phyloP scores from a whole-genome alignment of 1,140 invertebrate genomes.

The Tribolium madens region DNA sequence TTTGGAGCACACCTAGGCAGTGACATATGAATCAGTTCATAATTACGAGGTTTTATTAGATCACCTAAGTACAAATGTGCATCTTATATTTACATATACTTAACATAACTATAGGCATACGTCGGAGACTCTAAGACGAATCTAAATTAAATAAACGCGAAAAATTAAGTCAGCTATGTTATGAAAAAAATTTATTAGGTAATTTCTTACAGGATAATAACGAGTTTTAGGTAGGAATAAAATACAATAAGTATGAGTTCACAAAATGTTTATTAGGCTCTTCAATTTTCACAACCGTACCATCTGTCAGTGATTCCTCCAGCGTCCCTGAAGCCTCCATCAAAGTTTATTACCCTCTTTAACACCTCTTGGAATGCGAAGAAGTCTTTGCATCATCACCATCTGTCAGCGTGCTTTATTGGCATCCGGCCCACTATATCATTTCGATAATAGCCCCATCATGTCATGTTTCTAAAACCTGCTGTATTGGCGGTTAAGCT shows the following conservation, averaged over 20 bases:
- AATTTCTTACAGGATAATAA: too few relatives aligned
- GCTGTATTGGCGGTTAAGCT: conserved; percentile 32
- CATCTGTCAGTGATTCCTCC: background rate
- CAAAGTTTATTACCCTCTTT: background rate
- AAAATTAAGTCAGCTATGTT: background rate
- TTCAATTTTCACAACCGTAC: background rate
- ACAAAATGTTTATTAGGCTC: background rate
- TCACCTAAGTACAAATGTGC: too few relatives aligned
- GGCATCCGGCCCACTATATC: background rate
- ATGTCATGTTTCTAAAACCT: background rate
- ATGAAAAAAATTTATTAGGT: too few relatives aligned
- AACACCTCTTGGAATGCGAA: background rate
- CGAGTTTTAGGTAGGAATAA: background rate
- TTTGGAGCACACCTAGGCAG: too few relatives aligned
- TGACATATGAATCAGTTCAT: too few relatives aligned
- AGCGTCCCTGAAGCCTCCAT: background rate
- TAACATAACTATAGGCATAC: too few relatives aligned
- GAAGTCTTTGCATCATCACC: background rate
- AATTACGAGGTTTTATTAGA: too few relatives aligned
- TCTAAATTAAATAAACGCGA: too few relatives aligned
- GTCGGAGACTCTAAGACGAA: too few relatives aligned
- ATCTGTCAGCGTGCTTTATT: background rate
- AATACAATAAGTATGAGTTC: background rate
- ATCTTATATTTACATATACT: too few relatives aligned
- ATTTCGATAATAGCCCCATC: background rate